phyloP scores from a whole-genome alignment of 2,113 vertebrate species.

The Naja naja region DNA sequence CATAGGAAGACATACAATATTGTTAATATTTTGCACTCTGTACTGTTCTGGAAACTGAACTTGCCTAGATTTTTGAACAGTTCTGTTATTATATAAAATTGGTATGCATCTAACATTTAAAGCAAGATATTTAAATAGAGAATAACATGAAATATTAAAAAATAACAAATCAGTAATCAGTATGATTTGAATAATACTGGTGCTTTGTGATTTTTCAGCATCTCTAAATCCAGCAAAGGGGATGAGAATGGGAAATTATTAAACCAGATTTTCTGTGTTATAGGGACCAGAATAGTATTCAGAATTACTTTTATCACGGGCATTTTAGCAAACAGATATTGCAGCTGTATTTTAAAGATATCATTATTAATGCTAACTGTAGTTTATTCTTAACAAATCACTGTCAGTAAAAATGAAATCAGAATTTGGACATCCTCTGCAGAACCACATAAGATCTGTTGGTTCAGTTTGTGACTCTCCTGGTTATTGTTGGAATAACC shows the following conservation, averaged over 20 bases:
- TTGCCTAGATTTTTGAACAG: background rate
- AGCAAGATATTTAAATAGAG: background rate
- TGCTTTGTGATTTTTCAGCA: background rate
- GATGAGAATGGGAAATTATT: background rate
- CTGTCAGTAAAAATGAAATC: background rate
- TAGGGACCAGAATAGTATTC: background rate
- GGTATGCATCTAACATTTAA: background rate
- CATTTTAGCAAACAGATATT: background rate
- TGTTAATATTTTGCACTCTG: background rate
- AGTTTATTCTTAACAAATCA: background rate
- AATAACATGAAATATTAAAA: background rate
- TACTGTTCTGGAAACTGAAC: background rate
- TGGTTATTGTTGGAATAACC: background rate
- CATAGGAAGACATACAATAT: background rate
- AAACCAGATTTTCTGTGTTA: background rate
- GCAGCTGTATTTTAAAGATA: background rate
- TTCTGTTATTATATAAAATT: background rate
- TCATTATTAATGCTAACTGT: background rate
- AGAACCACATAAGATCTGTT: background rate
- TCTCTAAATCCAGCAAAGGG: background rate
- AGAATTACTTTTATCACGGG: background rate
- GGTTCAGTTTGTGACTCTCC: background rate
- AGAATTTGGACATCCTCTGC: background rate
- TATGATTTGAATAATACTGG: background rate
- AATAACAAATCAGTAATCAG: background rate